phyloP scores from a whole-genome alignment of 2,113 vertebrate species.

The Camarhynchus parvulus region DNA sequence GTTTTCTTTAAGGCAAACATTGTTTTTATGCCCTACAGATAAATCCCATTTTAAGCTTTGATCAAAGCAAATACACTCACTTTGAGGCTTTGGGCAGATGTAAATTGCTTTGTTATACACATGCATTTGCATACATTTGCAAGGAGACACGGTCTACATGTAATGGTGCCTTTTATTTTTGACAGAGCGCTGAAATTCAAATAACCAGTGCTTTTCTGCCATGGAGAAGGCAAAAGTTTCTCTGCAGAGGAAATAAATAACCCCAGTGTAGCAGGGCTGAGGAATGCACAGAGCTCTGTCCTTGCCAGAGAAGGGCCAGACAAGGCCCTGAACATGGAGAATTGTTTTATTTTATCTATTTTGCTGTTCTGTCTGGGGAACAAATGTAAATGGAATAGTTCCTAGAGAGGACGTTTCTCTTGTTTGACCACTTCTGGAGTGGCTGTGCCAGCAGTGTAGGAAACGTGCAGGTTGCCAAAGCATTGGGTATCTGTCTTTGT shows the following conservation, averaged over 20 bases:
- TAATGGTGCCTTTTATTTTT: slow-evolving; percentile 47
- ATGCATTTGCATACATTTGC: slow-evolving; percentile 81
- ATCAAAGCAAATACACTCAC: slow-evolving; percentile 78
- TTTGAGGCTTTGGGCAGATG: slow-evolving; percentile 76
- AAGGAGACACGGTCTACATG: slow-evolving; percentile 50
- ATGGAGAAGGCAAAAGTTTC: not conserved
- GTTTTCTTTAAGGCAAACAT: slow-evolving; percentile 70
- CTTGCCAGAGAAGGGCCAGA: not conserved
- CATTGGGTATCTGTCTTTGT: not conserved
- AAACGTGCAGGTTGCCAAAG: not conserved
- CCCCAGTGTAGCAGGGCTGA: not conserved
- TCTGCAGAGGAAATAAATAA: not conserved
- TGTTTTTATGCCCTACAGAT: slow-evolving; percentile 78
- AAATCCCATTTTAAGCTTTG: slow-evolving; percentile 79
- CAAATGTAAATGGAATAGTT: not conserved
- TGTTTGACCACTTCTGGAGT: not conserved
- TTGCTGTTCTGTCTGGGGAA: not conserved
- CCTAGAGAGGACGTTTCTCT: not conserved
- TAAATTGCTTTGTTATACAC: slow-evolving; percentile 76
- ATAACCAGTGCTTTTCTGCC: not conserved
- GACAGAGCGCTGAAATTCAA: slow-evolving; percentile 10
- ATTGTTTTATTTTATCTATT: not conserved
- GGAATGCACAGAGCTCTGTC: not conserved
- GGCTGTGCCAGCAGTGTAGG: not conserved
- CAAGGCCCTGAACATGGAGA: not conserved